These are phyloP conservation scores for Rotaria sp. DNA, from an alignment of 2,888 invertebrate genomes.

Conservation along the genomic window DNA sequence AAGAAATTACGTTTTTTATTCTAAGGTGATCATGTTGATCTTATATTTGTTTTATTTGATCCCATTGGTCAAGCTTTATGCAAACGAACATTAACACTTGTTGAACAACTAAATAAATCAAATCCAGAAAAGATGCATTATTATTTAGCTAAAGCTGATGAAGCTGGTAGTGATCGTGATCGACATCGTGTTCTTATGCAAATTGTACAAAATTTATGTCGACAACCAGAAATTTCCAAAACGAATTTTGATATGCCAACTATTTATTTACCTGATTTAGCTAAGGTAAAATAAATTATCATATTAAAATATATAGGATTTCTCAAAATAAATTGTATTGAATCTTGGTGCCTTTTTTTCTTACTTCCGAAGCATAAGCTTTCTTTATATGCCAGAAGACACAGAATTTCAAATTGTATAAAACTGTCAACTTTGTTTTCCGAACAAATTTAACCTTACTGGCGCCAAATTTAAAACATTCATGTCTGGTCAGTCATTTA, in stretches of 20 bases:
- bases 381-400: too few species aligned
- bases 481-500: too few species aligned
- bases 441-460: too few species aligned
- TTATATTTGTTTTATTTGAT: slow-evolving; percentile 62
- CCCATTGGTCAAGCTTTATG: slow-evolving; percentile 62
- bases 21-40: slow-evolving; percentile 54
- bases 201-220: slow-evolving; percentile 58
- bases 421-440: too few species aligned
- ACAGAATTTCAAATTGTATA: too few species aligned
- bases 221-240: slow-evolving; percentile 56
- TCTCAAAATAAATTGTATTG: too few species aligned
- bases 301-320: neutral
- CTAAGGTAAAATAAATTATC: slow-evolving; percentile 46
- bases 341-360: too few species aligned
- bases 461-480: too few species aligned
- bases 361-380: too few species aligned
- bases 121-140: slow-evolving; percentile 60
- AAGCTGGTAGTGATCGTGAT: slow-evolving; percentile 63
- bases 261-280: slow-evolving; percentile 56
- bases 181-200: slow-evolving; percentile 59
- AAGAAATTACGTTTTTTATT: slow-evolving; percentile 44
- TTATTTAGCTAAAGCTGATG: slow-evolving; percentile 61
- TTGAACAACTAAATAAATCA: slow-evolving; percentile 57
- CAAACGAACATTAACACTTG: slow-evolving; percentile 60
- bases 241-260: slow-evolving; percentile 58